phyloP scores from a whole-genome alignment of 2,113 vertebrate genomes.

The Ardeotis arabs region DNA sequence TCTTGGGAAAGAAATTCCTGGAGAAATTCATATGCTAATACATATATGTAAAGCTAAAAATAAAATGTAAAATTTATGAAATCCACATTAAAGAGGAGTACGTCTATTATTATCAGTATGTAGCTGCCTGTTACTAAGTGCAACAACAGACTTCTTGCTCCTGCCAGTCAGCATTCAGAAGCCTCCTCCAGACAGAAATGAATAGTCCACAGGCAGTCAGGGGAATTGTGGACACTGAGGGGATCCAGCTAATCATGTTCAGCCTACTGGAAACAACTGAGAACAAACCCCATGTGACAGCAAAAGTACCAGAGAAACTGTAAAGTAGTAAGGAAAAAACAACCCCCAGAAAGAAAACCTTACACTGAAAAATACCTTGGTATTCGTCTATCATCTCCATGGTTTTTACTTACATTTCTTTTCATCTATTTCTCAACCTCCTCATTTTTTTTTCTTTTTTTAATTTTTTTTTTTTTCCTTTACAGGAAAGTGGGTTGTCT shows the following conservation, averaged over 20 bases:
- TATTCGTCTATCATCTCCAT: neutral
- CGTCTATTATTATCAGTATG: neutral
- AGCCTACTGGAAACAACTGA: neutral
- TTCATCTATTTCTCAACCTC: neutral
- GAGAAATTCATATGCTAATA: conserved; percentile 18
- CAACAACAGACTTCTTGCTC: neutral
- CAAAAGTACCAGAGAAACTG: neutral
- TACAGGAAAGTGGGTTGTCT: neutral
- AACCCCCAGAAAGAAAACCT: neutral
- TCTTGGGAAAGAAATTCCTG: conserved; percentile 44
- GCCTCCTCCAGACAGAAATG: neutral
- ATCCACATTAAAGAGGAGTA: neutral
- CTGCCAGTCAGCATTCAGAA: neutral
- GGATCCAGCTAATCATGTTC: neutral
- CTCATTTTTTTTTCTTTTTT: neutral
- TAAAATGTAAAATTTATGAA: neutral
- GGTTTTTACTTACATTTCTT: neutral
- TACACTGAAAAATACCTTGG: neutral
- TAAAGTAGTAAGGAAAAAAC: neutral
- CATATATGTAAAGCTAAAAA: neutral
- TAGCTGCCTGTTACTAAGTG: neutral
- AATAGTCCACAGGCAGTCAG: neutral
- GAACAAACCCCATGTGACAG: neutral
- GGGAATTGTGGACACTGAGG: neutral
- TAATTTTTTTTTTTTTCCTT: neutral